phyloP scores from a whole-genome alignment of 2,888 invertebrate species.

The Schrankia costaestrigalis region DNA sequence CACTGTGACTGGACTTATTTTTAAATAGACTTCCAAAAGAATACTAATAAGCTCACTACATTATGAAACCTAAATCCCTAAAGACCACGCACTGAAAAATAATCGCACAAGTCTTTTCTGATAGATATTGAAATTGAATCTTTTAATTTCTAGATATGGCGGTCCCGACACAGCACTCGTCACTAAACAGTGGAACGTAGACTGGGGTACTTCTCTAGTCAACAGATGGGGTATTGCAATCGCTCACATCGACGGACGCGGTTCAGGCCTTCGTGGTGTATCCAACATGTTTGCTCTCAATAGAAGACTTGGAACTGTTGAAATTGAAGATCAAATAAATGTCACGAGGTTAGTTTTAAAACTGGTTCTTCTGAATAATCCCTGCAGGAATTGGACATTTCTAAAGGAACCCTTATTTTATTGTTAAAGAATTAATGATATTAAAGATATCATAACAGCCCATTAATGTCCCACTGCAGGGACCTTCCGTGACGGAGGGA shows the following conservation, averaged over 20 bases:
- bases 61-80: too few relatives aligned
- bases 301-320: slow-evolving; percentile 91
- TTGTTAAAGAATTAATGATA: too few relatives aligned
- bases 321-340: slow-evolving; percentile 94
- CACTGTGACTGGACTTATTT: too few relatives aligned
- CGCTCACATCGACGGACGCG: slow-evolving; percentile 94
- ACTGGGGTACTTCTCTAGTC: slow-evolving; percentile 94
- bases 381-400: too few relatives aligned
- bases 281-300: slow-evolving; percentile 90
- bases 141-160: slow-evolving; percentile 84
- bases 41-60: too few relatives aligned
- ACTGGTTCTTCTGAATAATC: too few relatives aligned
- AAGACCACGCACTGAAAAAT: too few relatives aligned
- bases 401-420: too few relatives aligned
- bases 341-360: slow-evolving; percentile 83
- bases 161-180: slow-evolving; percentile 95
- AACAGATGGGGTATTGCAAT: slow-evolving; percentile 92
- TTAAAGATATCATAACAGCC: too few relatives aligned
- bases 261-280: slow-evolving; percentile 93
- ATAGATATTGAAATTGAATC: slow-evolving; percentile 88
- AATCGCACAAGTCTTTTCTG: slow-evolving; percentile 91
- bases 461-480: too few relatives aligned
- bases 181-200: slow-evolving; percentile 88
- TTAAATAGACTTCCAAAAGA: too few relatives aligned
- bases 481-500: too few relatives aligned